A percentile compares a stretch with the other conserved stretches of the same genome.
Evolutionary conservation across 2,113 vertebrate genomes (phyloP).

Genomic region (Brienomyrus longianalis): DNA sequence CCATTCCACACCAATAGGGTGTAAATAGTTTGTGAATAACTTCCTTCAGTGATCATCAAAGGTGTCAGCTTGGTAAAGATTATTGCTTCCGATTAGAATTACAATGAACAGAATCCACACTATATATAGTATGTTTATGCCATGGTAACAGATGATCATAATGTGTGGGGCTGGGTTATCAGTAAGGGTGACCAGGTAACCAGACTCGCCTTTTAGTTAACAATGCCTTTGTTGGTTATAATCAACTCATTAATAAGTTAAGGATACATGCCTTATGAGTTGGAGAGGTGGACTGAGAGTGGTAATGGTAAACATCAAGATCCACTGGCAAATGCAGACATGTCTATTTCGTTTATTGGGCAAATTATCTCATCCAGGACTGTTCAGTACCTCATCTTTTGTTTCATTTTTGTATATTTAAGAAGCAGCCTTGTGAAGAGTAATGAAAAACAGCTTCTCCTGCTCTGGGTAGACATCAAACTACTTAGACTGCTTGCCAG

Average conservation of each 20-base stretch:
- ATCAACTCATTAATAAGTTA: neutral
- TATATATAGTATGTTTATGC: neutral
- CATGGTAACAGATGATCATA: neutral
- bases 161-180: neutral
- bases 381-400: neutral
- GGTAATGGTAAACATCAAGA: neutral
- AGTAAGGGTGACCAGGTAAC: neutral
- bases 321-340: neutral
- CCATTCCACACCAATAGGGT: neutral
- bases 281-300: neutral
- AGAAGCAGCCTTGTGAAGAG: neutral
- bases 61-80: neutral
- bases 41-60: neutral
- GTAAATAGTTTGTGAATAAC: neutral
- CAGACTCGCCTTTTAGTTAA: neutral
- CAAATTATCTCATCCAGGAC: neutral
- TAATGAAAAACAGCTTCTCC: neutral
- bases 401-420: neutral
- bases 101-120: neutral
- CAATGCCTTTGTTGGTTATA: neutral
- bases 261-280: neutral
- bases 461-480: neutral
- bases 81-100: neutral
- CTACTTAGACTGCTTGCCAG: neutral
- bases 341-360: neutral